Percentiles rank a stretch among this genome's conserved stretches.
Conservation (phyloP, 1,140 invertebrate genomes). For the Macrocentrus cingulum region DNA sequence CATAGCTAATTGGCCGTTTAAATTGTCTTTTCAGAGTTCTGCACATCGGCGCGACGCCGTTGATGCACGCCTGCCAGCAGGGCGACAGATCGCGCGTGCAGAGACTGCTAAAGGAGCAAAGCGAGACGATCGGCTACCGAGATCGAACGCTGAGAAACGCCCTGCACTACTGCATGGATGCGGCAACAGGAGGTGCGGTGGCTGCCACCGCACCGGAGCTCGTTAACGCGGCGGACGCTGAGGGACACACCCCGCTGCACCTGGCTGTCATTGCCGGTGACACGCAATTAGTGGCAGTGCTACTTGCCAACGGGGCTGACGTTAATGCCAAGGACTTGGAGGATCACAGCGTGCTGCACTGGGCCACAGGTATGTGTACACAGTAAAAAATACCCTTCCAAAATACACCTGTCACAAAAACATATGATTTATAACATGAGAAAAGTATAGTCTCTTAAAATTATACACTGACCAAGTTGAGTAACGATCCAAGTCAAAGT, state of each 20-base stretch:
- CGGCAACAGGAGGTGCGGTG: slow-evolving; percentile 70
- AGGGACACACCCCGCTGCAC: slow-evolving; percentile 92
- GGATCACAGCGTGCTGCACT: slow-evolving; percentile 94
- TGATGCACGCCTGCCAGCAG: slow-evolving; percentile 91
- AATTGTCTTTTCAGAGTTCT: slow-evolving; percentile 43
- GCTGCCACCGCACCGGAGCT: slow-evolving; percentile 77
- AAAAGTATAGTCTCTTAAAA: no score
- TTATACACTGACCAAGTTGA: no score
- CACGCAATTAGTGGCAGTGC: slow-evolving; percentile 75
- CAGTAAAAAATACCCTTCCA: neutral
- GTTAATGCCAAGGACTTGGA: slow-evolving; percentile 89
- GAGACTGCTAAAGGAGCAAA: slow-evolving; percentile 58
- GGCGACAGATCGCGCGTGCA: slow-evolving; percentile 63
- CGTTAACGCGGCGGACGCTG: slow-evolving; percentile 81
- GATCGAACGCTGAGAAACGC: slow-evolving; percentile 85
- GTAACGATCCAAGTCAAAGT: slow-evolving; percentile 28
- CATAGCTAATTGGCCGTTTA: neutral
- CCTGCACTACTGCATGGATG: slow-evolving; percentile 89
- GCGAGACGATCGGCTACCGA: slow-evolving; percentile 59
- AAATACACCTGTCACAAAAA: no score
- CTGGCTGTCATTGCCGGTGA: slow-evolving; percentile 91
- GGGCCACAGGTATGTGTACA: slow-evolving; percentile 82
- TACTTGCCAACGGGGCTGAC: slow-evolving; percentile 81
- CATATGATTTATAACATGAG: no score
- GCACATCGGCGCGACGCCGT: slow-evolving; percentile 66